Percentiles rank a stretch among this genome's conserved stretches.
Conservation (phyloP, 2,797 vertebrate genomes). For the Chelon labrosus region DNA sequence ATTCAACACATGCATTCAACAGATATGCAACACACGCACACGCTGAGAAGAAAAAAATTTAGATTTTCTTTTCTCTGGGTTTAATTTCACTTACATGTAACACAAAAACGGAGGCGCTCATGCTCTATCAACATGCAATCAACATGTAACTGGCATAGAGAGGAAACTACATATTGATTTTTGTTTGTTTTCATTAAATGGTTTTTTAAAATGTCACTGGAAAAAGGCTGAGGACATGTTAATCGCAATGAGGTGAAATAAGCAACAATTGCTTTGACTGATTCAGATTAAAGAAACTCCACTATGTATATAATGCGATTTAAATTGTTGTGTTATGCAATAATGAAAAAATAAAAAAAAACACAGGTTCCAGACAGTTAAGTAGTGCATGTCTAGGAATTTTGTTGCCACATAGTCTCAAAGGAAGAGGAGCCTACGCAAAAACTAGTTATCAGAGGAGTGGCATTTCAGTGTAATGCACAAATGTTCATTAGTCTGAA, state of each 20-base stretch:
- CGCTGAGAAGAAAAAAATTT: background rate
- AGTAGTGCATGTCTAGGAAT: background rate
- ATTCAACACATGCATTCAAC: slow-evolving; percentile 38
- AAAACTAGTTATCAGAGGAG: slow-evolving; percentile 28
- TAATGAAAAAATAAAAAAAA: background rate
- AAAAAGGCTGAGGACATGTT: slow-evolving; percentile 1
- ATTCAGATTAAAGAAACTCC: slow-evolving; percentile 13
- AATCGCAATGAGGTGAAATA: slow-evolving; percentile 24
- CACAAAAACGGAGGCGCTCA: background rate
- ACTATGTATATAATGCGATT: slow-evolving; percentile 19
- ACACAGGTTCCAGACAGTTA: background rate
- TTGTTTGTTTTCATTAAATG: slow-evolving; percentile 8
- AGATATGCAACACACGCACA: slow-evolving; percentile 40
- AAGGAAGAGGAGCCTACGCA: background rate
- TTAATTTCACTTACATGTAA: slow-evolving; percentile 21
- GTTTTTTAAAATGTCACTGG: slow-evolving; percentile 10
- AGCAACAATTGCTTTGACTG: slow-evolving; percentile 67
- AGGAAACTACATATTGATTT: slow-evolving; percentile 11
- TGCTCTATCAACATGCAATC: background rate
- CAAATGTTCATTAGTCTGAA: slow-evolving; percentile 7
- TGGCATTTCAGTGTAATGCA: slow-evolving; percentile 4
- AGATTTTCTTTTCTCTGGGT: slow-evolving; percentile 18
- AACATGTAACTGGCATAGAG: slow-evolving; percentile 6
- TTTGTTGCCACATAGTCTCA: background rate
- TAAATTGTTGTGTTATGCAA: slow-evolving; percentile 13